Conservation (phyloP, 2,113 vertebrate genomes). For the Mystacornis crossleyi region DNA sequence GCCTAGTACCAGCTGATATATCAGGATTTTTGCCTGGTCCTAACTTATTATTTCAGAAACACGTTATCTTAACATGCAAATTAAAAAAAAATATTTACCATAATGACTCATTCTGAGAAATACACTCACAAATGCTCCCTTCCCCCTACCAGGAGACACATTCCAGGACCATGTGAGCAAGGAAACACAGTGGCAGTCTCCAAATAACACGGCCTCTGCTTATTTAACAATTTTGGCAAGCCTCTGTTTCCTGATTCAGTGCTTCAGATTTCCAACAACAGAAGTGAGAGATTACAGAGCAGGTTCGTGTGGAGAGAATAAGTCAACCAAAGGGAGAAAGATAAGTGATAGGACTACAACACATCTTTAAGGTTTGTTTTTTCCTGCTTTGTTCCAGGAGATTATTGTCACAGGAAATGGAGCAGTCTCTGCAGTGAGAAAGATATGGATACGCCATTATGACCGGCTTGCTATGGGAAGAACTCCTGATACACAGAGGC, state of each 20-base stretch:
- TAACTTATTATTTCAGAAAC: not conserved
- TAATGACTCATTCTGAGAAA: not conserved
- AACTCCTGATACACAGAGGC: not conserved
- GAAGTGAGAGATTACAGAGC: not conserved
- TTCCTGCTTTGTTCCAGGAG: not conserved
- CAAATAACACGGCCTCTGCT: not conserved
- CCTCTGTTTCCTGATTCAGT: not conserved
- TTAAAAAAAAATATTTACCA: not conserved
- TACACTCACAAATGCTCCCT: not conserved
- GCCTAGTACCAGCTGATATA: not conserved
- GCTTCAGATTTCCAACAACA: not conserved
- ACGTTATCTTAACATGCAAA: not conserved
- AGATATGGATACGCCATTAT: not conserved
- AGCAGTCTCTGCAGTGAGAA: not conserved
- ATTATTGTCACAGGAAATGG: slow-evolving; percentile 27
- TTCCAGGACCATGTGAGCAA: slow-evolving; percentile 22
- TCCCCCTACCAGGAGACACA: not conserved
- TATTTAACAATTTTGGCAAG: not conserved
- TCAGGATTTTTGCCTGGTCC: not conserved
- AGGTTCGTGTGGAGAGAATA: not conserved
- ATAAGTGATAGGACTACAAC: not conserved
- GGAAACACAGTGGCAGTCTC: not conserved
- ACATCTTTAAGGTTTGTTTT: not conserved
- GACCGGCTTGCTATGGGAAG: not conserved
- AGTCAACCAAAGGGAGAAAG: not conserved